These are phyloP conservation scores for Plebejus anna DNA, from an alignment of 2,888 invertebrate genomes.

Conservation along the genomic window DNA sequence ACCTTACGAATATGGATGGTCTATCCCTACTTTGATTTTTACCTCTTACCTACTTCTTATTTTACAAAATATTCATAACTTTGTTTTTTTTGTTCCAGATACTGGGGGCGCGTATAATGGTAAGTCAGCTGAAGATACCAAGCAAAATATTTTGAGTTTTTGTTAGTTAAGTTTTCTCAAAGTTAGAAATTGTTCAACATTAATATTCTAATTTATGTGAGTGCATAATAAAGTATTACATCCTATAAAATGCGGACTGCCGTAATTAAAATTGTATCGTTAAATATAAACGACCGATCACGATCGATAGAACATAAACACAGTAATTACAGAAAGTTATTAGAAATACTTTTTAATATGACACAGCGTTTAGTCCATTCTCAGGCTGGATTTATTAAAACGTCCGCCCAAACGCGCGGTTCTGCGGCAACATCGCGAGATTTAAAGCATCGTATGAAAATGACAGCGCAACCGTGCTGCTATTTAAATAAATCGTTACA, in stretches of 20 bases:
- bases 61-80: neutral
- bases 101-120: conserved; percentile 16
- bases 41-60: neutral
- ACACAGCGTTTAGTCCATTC: neutral
- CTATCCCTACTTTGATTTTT: neutral
- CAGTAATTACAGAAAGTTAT: conserved; percentile 9
- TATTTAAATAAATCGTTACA: too few species aligned
- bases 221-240: neutral
- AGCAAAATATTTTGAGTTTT: neutral
- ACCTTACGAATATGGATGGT: too few species aligned
- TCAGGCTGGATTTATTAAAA: too few species aligned
- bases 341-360: neutral
- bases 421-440: too few species aligned
- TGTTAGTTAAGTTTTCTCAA: neutral
- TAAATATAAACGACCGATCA: neutral
- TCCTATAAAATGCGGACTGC: neutral
- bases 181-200: neutral
- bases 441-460: too few species aligned
- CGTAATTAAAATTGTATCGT: neutral
- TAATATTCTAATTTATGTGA: neutral
- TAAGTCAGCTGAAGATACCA: neutral
- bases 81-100: conserved; percentile 18
- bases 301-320: conserved; percentile 4
- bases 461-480: too few species aligned
- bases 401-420: too few species aligned